Conservation (phyloP, 1,140 invertebrate species). For the Ptiloglossa arizonensis region DNA sequence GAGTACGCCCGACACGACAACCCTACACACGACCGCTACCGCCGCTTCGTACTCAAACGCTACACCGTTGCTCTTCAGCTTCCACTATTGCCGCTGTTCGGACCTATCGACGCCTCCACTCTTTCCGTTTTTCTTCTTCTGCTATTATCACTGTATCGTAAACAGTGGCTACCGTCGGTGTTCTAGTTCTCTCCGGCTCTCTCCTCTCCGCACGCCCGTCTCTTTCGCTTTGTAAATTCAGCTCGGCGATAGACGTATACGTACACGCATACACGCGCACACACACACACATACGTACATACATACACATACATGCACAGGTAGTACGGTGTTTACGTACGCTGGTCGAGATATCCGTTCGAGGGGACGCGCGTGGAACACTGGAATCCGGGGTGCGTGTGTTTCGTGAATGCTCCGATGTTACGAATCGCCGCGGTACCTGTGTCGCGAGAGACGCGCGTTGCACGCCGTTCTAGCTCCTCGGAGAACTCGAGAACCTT, state of each 20-base stretch:
- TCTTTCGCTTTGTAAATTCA: no score
- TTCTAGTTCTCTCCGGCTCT: no score
- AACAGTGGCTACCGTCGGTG: neutral
- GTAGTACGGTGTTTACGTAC: neutral
- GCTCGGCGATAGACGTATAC: no score
- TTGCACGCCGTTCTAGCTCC: neutral
- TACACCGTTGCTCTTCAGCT: neutral
- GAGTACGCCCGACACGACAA: constrained; percentile 6
- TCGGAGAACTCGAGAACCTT: no score
- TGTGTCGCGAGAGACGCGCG: neutral
- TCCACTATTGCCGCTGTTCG: neutral
- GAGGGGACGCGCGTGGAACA: neutral
- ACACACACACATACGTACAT: no score
- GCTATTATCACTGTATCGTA: neutral
- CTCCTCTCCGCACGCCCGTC: no score
- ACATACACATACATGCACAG: no score
- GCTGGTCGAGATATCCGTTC: neutral
- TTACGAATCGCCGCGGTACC: neutral
- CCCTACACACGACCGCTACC: neutral
- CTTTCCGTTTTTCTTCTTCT: neutral
- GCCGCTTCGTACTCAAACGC: neutral
- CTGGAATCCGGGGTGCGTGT: neutral
- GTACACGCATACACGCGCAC: no score
- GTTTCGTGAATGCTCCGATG: neutral
- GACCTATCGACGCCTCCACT: neutral